These are phyloP conservation scores for Drosophila neutralis DNA, from an alignment of 2,888 invertebrate species.

Conservation along the genomic window DNA sequence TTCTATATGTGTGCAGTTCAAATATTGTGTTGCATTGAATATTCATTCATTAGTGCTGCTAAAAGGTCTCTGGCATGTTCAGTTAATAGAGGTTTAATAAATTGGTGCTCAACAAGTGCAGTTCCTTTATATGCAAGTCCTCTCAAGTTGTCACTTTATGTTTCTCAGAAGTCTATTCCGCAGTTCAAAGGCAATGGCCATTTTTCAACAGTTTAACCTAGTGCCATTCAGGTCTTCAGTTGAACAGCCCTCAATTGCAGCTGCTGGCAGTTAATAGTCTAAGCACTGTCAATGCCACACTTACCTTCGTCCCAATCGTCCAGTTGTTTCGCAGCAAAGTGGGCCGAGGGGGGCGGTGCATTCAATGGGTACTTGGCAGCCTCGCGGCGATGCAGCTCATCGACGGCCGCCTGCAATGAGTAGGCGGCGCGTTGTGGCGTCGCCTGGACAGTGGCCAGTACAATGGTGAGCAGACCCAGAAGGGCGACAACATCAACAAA, in stretches of 20 bases:
- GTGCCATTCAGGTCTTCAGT: not conserved
- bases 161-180: not conserved
- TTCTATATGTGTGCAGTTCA: not conserved
- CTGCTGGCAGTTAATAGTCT: not conserved
- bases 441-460: constrained; percentile 42
- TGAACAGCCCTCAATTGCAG: constrained; percentile 6
- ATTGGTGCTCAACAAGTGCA: constrained; percentile 16
- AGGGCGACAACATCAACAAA: constrained; percentile 31
- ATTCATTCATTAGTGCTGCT: constrained; percentile 12
- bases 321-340: constrained; percentile 67
- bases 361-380: constrained; percentile 80
- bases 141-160: not conserved
- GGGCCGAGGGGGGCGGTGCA: constrained; percentile 68
- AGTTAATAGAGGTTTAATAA: not conserved
- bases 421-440: constrained; percentile 78
- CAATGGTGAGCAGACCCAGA: constrained; percentile 27
- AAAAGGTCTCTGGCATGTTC: not conserved
- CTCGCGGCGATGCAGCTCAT: constrained; percentile 84
- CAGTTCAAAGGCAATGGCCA: not conserved
- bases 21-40: not conserved
- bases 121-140: not conserved
- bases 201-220: not conserved
- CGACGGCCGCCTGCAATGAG: constrained; percentile 84
- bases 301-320: constrained; percentile 84
- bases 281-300: constrained; percentile 33